A percentile compares a stretch with the other conserved stretches of the same genome.
These are phyloP conservation scores for Takifugu bimaculatus DNA, from an alignment of 2,113 vertebrate species.

Conservation along the genomic window DNA sequence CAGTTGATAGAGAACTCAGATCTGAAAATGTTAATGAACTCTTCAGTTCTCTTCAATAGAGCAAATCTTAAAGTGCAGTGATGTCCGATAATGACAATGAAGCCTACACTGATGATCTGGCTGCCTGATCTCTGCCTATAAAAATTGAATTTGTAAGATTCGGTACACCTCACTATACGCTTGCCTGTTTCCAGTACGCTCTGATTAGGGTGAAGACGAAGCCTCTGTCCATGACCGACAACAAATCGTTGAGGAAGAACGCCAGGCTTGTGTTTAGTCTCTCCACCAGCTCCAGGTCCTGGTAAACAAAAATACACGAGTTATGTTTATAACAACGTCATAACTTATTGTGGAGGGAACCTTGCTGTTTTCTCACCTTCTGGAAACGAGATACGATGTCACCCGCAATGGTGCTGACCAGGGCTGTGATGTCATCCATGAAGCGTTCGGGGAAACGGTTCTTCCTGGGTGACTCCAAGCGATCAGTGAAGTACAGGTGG, in stretches of 20 bases:
- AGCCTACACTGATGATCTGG: too few species aligned
- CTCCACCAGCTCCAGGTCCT: conserved; percentile 97
- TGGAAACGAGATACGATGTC: conserved; percentile 95
- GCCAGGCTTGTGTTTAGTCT: conserved; percentile 94
- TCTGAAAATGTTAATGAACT: too few species aligned
- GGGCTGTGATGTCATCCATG: conserved; percentile 94
- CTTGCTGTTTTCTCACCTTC: conserved; percentile 78
- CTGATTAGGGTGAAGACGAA: conserved; percentile 92
- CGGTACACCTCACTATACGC: too few species aligned
- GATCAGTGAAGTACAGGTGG: conserved; percentile 94
- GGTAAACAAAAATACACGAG: conserved; percentile 26
- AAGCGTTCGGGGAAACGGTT: conserved; percentile 97
- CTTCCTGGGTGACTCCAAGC: conserved; percentile 89
- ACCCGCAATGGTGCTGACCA: conserved; percentile 94
- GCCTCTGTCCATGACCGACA: conserved; percentile 97
- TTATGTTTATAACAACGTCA: too few species aligned
- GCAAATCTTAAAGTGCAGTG: too few species aligned
- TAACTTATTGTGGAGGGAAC: background rate
- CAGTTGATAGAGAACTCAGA: too few species aligned
- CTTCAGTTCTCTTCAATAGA: too few species aligned
- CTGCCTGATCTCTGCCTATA: too few species aligned
- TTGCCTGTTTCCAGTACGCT: conserved; percentile 96
- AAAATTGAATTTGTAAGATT: too few species aligned
- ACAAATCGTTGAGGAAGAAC: conserved; percentile 94
- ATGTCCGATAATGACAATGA: too few species aligned